Base-by-base conservation (phyloP, 2,113 vertebrate genomes). In the Eonycteris spelaea region DNA sequence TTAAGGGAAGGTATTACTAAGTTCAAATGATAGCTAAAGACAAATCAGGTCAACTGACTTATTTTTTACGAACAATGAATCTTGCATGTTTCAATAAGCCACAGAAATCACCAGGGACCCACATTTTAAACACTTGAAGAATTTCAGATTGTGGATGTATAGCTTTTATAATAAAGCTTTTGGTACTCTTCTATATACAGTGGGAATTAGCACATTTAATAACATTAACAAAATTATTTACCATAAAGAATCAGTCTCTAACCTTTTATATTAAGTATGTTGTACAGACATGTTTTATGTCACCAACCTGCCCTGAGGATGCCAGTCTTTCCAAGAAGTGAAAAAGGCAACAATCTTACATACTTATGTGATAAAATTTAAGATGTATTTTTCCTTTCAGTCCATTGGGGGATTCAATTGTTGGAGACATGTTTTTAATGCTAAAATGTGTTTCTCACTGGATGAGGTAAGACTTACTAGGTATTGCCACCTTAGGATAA, bases 1-100 rank as follows among this genome's bases (percentile, higher is more conserved):
- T 93, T 93, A 88, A 93, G 55, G 40, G 26, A 97, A 94, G 9
- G 13, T 67, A 68, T 97, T 63, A 78, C n/a, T 82, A 83, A 86
- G 4, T 78, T 91, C 5, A 9, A 91, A 59, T 51, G n/a, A 88
- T 33, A 85, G 70, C 30, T 86, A 13, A 28, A 82, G 48, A 65
- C 28, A 93, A 94, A 71, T 57, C 35, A 87, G 12, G 40, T 61
- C 16, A 91, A 95, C 35, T 79, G 59, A 43, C 28, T 86, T 88
- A 85, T 87, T 94, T 94, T 74, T 70, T 75, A 67, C 22, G 6
- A 84, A 55, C 13, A 24, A 7, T 7, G 77, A 90, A 68, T 78
- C 43, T 70, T 67, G 53, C 16, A 70, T 22, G 51, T 5, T 68
- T 91, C 40, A 96, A 95, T 74, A 84, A 80, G 63, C 74, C 55